A percentile compares a stretch with the other conserved stretches of the same genome.
These are phyloP conservation scores for Drosophila quadrilineata DNA, from an alignment of 1,140 invertebrate species.

Conservation along the genomic window DNA sequence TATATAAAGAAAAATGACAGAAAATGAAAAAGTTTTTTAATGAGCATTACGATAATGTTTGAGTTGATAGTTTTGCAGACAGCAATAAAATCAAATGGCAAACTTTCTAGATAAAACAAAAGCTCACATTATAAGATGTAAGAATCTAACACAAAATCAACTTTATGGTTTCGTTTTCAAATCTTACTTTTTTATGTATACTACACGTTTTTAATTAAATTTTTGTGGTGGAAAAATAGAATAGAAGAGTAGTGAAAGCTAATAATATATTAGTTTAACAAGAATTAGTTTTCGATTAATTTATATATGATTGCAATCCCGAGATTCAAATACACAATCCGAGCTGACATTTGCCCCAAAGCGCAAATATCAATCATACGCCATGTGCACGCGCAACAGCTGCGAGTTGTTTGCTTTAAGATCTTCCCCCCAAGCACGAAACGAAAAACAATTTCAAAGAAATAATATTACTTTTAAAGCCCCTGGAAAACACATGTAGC, in stretches of 20 bases:
- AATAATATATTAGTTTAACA: too few relatives aligned
- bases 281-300: too few relatives aligned
- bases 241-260: too few relatives aligned
- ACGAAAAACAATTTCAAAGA: conserved; percentile 54
- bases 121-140: too few relatives aligned
- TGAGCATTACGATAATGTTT: conserved; percentile 21
- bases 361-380: conserved; percentile 60
- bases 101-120: conserved; percentile 24
- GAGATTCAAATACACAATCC: conserved; percentile 6
- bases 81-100: not conserved
- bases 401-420: conserved; percentile 42
- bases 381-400: conserved; percentile 22
- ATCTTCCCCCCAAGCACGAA: too few relatives aligned
- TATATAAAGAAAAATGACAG: too few relatives aligned
- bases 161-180: too few relatives aligned
- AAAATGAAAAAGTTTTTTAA: conserved; percentile 29
- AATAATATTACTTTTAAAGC: conserved; percentile 71
- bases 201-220: too few relatives aligned
- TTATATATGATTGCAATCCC: not conserved
- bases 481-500: conserved; percentile 59
- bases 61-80: not conserved
- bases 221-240: too few relatives aligned
- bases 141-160: conserved; percentile 22
- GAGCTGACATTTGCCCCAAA: conserved; percentile 13
- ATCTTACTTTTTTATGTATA: too few relatives aligned